Conservation (phyloP, 2,113 vertebrate species). For the Corythornis madagascariensis region DNA sequence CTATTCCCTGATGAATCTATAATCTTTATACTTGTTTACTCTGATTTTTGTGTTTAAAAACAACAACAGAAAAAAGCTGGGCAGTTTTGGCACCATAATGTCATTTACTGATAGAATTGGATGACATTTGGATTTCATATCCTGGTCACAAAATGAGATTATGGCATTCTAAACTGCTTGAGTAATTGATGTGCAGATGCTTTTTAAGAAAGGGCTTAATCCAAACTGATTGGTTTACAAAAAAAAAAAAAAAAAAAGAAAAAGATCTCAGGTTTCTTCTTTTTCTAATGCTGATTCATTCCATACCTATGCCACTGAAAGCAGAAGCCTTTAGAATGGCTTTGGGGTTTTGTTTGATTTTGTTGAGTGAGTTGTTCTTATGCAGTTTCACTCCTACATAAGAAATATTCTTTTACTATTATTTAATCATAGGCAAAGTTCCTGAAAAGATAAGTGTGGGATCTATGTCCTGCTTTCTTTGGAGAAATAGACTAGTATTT, state of each 20-base stretch:
- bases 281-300: slow-evolving; percentile 18
- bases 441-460: slow-evolving; percentile 53
- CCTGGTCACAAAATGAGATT: slow-evolving; percentile 34
- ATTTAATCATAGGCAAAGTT: slow-evolving; percentile 51
- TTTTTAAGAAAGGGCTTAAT: neutral
- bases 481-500: slow-evolving; percentile 20
- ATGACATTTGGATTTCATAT: slow-evolving; percentile 46
- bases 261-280: neutral
- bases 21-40: neutral
- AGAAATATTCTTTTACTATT: slow-evolving; percentile 40
- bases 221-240: neutral
- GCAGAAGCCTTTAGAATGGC: neutral
- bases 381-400: neutral
- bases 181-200: neutral
- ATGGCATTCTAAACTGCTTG: neutral
- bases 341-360: neutral
- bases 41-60: neutral
- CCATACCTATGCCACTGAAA: neutral
- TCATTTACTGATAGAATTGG: neutral
- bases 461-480: slow-evolving; percentile 41
- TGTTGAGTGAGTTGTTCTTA: neutral
- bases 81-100: neutral
- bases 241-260: neutral
- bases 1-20: neutral
- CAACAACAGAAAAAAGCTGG: neutral